Percentiles rank a stretch among this genome's conserved stretches.
Conservation (phyloP, 2,797 vertebrate genomes). For the Malurus splendens region DNA sequence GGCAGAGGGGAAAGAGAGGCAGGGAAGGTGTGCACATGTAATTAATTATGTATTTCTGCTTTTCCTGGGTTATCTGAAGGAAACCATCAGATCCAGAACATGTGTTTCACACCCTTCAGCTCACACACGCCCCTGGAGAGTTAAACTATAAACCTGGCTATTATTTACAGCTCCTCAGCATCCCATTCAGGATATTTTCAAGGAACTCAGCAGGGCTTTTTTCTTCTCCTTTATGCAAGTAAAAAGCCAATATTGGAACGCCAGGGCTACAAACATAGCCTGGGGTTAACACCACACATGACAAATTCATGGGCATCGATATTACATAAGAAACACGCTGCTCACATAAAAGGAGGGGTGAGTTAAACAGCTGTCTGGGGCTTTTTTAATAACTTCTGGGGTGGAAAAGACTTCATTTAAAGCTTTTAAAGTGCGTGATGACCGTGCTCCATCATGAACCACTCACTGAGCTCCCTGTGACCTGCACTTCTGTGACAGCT, state of each 20-base stretch:
- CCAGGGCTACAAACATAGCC: constrained; percentile 1
- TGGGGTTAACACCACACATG: background rate
- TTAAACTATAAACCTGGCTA: background rate
- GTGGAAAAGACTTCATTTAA: background rate
- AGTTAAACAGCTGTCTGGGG: background rate
- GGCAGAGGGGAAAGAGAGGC: background rate
- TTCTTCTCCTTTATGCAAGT: background rate
- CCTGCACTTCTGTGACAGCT: background rate
- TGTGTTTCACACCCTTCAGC: background rate
- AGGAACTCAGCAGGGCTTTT: background rate
- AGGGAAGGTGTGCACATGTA: background rate
- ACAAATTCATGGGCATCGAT: background rate
- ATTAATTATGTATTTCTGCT: background rate
- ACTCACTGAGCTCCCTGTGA: background rate
- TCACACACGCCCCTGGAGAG: background rate
- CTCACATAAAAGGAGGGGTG: background rate
- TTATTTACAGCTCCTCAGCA: constrained; percentile 5
- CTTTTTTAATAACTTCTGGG: background rate
- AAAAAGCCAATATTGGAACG: background rate
- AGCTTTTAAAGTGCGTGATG: background rate
- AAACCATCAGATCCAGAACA: background rate
- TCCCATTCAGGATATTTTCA: background rate
- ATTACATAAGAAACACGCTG: background rate
- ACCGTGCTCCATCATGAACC: background rate
- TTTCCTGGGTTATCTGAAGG: background rate